Evolutionary conservation across 2,888 invertebrate species (phyloP).

Genomic region (Drosophila parthenogenetica): DNA sequence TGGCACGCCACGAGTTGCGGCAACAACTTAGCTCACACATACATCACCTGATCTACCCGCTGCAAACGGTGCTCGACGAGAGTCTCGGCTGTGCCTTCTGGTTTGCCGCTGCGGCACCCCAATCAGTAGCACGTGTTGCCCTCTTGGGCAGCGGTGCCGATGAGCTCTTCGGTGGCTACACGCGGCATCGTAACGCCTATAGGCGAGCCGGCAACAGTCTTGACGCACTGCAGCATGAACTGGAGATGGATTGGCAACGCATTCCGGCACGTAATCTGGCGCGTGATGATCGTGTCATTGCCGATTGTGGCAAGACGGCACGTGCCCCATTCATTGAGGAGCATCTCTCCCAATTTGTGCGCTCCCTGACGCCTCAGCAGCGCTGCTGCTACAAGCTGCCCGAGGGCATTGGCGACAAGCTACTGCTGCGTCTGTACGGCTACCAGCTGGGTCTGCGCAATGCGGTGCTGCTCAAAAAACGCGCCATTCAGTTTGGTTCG

Average conservation of each 20-base stretch:
- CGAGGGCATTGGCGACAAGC: conserved; percentile 96
- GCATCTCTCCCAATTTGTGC: conserved; percentile 88
- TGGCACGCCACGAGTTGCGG: conserved; percentile 89
- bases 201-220: conserved; percentile 86
- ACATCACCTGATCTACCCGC: conserved; percentile 93
- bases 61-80: conserved; percentile 96
- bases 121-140: conserved; percentile 69
- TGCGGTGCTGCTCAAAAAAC: conserved; percentile 91
- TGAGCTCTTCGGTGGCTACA: conserved; percentile 98
- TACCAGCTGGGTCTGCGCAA: conserved; percentile 88
- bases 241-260: conserved; percentile 92
- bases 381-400: conserved; percentile 85
- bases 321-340: conserved; percentile 93
- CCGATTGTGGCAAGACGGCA: conserved; percentile 94
- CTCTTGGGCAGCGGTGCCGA: conserved; percentile 98
- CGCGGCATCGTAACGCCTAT: conserved; percentile 92
- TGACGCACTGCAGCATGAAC: conserved; percentile 88
- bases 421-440: conserved; percentile 92
- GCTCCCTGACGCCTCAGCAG: conserved; percentile 88
- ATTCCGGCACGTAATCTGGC: conserved; percentile 96
- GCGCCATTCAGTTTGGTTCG: conserved; percentile 99
- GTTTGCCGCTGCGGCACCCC: conserved; percentile 91
- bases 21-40: conserved; percentile 87
- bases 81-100: conserved; percentile 98
- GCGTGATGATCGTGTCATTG: conserved; percentile 96